A percentile compares a stretch with the other conserved stretches of the same genome.
These are phyloP conservation scores for Calonectris borealis DNA, from an alignment of 2,113 vertebrate species.

Conservation along the genomic window DNA sequence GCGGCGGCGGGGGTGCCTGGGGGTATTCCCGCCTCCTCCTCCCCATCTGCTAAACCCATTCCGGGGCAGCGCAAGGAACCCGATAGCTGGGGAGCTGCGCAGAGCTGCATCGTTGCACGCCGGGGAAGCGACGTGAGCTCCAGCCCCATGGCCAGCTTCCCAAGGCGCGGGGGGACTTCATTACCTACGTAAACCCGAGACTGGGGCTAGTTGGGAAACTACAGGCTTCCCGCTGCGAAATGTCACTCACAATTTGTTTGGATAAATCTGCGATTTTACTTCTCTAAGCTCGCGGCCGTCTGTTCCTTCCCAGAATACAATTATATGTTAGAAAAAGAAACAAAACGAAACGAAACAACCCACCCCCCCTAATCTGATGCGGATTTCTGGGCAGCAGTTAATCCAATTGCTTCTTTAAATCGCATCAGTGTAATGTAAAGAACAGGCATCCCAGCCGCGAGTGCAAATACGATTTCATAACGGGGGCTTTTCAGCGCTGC, in stretches of 20 bases:
- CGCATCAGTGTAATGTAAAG: background rate
- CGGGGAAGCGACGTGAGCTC: background rate
- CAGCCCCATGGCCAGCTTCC: background rate
- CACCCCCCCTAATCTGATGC: background rate
- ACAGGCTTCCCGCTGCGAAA: background rate
- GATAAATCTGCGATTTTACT: conserved; percentile 25
- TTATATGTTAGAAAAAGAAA: background rate
- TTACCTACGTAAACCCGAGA: conserved; percentile 26
- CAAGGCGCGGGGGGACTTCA: background rate
- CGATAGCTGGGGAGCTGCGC: background rate
- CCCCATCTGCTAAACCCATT: conserved; percentile 49
- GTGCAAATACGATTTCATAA: background rate
- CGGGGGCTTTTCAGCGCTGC: background rate
- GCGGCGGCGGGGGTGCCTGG: background rate
- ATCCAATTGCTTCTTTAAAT: background rate
- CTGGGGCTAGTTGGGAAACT: background rate
- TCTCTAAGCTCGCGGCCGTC: background rate
- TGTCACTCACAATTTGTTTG: conserved; percentile 37
- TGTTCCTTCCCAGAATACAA: background rate
- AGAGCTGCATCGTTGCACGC: background rate
- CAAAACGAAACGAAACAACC: background rate
- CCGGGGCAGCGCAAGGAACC: conserved; percentile 9
- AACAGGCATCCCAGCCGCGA: background rate
- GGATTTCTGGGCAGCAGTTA: background rate
- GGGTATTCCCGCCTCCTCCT: background rate